Percentiles rank a stretch among this genome's conserved stretches.
Evolutionary conservation across 2,888 invertebrate genomes (phyloP).

Genomic region (Campaea margaritaria): DNA sequence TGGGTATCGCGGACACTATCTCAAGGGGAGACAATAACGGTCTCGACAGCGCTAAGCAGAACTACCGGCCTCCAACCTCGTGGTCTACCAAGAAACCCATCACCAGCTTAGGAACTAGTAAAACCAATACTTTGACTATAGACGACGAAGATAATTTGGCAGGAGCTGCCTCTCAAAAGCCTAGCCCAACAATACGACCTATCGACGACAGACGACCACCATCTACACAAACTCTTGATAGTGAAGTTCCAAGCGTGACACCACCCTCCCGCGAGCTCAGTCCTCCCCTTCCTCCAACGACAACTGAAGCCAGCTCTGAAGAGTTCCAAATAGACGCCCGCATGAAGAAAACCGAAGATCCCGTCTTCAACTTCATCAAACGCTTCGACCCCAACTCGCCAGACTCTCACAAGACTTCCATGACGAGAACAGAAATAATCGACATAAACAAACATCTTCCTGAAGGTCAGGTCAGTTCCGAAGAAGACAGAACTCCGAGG

Average conservation of each 20-base stretch:
- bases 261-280: slow-evolving; percentile 61
- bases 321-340: slow-evolving; percentile 53
- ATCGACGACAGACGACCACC: slow-evolving; percentile 34
- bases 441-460: slow-evolving; percentile 72
- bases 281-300: slow-evolving; percentile 60
- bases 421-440: slow-evolving; percentile 73
- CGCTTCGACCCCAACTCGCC: slow-evolving; percentile 78
- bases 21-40: slow-evolving; percentile 69
- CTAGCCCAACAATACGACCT: slow-evolving; percentile 58
- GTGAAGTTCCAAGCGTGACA: slow-evolving; percentile 41
- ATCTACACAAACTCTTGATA: slow-evolving; percentile 17
- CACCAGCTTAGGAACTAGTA: slow-evolving; percentile 12
- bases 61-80: slow-evolving; percentile 81
- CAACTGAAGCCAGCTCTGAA: slow-evolving; percentile 52
- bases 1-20: slow-evolving; percentile 74
- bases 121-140: slow-evolving; percentile 9
- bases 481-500: slow-evolving; percentile 69
- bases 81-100: slow-evolving; percentile 79
- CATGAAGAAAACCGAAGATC: slow-evolving; percentile 54
- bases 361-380: slow-evolving; percentile 75
- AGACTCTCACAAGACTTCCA: slow-evolving; percentile 68
- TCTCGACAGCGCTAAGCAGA: slow-evolving; percentile 73
- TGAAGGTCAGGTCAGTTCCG: slow-evolving; percentile 68
- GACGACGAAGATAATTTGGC: slow-evolving; percentile 49
- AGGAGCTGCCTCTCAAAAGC: slow-evolving; percentile 61